These are phyloP conservation scores for Xiphophorus birchmanni DNA, from an alignment of 2,797 vertebrate species.

Conservation along the genomic window DNA sequence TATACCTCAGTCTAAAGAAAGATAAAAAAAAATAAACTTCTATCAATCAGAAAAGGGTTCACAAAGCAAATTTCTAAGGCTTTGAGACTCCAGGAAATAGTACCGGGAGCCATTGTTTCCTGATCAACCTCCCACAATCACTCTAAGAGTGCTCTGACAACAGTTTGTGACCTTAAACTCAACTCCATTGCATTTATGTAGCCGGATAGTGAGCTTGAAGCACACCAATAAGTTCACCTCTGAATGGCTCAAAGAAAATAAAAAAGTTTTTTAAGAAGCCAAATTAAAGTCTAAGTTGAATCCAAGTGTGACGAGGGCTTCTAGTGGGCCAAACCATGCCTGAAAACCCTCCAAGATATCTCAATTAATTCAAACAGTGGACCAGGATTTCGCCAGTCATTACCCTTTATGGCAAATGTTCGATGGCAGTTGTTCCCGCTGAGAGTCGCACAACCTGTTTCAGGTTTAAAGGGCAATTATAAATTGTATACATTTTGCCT, in stretches of 20 bases:
- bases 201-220: not conserved
- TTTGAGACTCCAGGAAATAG: not conserved
- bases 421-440: not conserved
- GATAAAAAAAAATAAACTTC: not conserved
- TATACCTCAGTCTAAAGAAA: not conserved
- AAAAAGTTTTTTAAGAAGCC: not conserved
- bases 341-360: not conserved
- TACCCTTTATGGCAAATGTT: not conserved
- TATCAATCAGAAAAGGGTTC: not conserved
- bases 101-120: not conserved
- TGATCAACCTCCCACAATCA: not conserved
- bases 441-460: not conserved
- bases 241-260: not conserved
- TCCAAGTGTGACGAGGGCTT: not conserved
- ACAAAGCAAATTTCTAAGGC: not conserved
- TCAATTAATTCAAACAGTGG: not conserved
- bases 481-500: not conserved
- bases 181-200: not conserved
- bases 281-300: not conserved
- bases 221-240: not conserved
- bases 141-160: not conserved
- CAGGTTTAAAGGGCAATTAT: not conserved
- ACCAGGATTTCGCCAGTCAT: not conserved
- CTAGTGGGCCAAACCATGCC: not conserved
- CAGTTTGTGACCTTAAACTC: not conserved